Percentiles rank a stretch among this genome's conserved stretches.
Evolutionary conservation across 2,888 invertebrate species (phyloP).

Genomic region (Oligia strigilis): DNA sequence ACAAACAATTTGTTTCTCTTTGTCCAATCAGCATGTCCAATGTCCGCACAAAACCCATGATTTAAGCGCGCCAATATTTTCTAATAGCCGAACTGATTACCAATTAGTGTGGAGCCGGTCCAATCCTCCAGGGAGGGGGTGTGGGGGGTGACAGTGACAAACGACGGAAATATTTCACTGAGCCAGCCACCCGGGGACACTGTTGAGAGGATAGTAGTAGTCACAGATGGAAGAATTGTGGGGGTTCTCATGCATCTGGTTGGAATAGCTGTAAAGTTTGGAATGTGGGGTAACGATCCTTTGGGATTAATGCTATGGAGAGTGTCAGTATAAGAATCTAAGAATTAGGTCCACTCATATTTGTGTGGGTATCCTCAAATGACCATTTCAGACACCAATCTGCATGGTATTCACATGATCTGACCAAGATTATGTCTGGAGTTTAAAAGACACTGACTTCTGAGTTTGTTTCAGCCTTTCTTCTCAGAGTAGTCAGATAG

Average conservation of each 20-base stretch:
- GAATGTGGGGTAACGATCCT: not conserved
- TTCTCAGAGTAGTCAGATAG: not conserved
- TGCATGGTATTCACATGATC: not conserved
- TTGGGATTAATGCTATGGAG: not conserved
- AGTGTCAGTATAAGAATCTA: not conserved
- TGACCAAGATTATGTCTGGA: not conserved
- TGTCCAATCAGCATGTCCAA: slow-evolving; percentile 28
- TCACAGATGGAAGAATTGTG: slow-evolving; percentile 48
- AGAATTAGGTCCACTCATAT: not conserved
- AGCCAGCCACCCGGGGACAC: slow-evolving; percentile 64
- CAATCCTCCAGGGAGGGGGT: slow-evolving; percentile 44
- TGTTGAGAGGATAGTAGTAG: slow-evolving; percentile 54
- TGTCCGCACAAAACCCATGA: slow-evolving; percentile 60
- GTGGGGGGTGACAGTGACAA: slow-evolving; percentile 70
- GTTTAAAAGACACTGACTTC: not conserved
- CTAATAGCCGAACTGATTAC: slow-evolving; percentile 69
- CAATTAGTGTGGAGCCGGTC: slow-evolving; percentile 66
- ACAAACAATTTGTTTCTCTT: slow-evolving; percentile 11
- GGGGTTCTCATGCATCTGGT: slow-evolving; percentile 19
- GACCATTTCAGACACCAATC: not conserved
- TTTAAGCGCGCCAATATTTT: slow-evolving; percentile 66
- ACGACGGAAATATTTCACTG: slow-evolving; percentile 72
- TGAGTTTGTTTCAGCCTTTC: not conserved
- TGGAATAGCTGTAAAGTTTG: not conserved
- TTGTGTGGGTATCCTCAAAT: not conserved